Percentiles rank a stretch among this genome's conserved stretches.
Evolutionary conservation across 2,797 vertebrate species (phyloP).

Genomic region (Periophthalmus magnuspinnatus): DNA sequence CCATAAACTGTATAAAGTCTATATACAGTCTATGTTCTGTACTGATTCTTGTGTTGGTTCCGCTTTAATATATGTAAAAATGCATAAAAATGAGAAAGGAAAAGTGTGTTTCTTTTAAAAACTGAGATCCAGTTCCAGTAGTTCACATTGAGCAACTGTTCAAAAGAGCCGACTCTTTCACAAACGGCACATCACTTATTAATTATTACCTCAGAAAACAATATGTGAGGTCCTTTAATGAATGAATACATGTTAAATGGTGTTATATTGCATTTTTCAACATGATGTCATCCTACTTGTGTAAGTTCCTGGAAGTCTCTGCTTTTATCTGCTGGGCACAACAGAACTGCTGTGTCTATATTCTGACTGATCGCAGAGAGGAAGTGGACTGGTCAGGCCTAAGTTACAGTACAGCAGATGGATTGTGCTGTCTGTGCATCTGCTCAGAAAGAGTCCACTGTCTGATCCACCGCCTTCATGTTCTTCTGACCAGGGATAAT

Average conservation of each 20-base stretch:
- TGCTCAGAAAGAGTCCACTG: conserved; percentile 15
- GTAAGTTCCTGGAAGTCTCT: conserved; percentile 55
- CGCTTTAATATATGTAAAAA: too few species aligned
- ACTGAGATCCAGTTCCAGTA: too few species aligned
- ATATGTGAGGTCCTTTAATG: neutral
- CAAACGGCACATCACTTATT: too few species aligned
- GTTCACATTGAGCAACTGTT: too few species aligned
- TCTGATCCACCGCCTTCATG: conserved; percentile 13
- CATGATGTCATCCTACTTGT: conserved; percentile 27
- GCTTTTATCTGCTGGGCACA: conserved; percentile 62
- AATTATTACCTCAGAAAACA: too few species aligned
- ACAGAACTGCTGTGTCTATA: conserved; percentile 55
- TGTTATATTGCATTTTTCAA: neutral
- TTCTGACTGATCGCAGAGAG: conserved; percentile 55
- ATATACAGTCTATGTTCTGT: too few species aligned
- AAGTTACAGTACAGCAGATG: conserved; percentile 36
- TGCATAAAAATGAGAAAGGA: too few species aligned
- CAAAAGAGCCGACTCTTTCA: too few species aligned
- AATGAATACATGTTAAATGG: neutral
- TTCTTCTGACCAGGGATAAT: conserved; percentile 4
- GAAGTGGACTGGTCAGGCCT: conserved; percentile 35
- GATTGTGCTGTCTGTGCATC: conserved; percentile 13
- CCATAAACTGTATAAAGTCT: too few species aligned
- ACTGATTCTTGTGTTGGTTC: too few species aligned
- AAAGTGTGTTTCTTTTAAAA: too few species aligned